Evolutionary conservation across 2,888 invertebrate species (phyloP).

Genomic region (Hydraecia micacea): DNA sequence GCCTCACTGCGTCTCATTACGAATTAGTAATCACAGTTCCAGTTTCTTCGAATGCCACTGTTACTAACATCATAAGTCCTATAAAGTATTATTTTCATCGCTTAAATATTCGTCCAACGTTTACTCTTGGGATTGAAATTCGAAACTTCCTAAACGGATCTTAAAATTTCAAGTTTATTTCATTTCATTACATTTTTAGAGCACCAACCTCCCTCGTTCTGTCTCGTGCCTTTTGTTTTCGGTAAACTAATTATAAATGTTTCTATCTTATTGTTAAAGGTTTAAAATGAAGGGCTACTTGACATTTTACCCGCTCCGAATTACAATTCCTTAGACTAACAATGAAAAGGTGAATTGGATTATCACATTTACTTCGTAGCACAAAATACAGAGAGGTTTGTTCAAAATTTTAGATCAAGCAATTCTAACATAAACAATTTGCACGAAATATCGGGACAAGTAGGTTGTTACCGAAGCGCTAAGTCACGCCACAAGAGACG

Average conservation of each 20-base stretch:
- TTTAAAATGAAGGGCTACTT: constrained; percentile 50
- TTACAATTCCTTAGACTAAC: constrained; percentile 46
- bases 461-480: constrained; percentile 54
- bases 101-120: constrained; percentile 34
- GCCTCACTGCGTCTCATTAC: constrained; percentile 50
- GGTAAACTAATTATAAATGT: constrained; percentile 54
- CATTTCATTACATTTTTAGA: constrained; percentile 61
- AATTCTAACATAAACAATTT: constrained; percentile 38
- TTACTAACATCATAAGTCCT: constrained; percentile 49
- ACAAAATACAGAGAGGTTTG: constrained; percentile 19
- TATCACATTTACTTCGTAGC: constrained; percentile 31
- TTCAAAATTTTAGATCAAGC: constrained; percentile 17
- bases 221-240: constrained; percentile 46
- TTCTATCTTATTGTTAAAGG: constrained; percentile 45
- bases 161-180: constrained; percentile 64
- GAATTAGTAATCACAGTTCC: constrained; percentile 55
- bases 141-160: constrained; percentile 61
- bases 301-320: constrained; percentile 35
- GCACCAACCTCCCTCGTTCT: constrained; percentile 11
- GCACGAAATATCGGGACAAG: constrained; percentile 41
- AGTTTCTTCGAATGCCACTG: constrained; percentile 35
- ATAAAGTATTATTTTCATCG: constrained; percentile 62
- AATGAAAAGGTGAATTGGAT: constrained; percentile 49
- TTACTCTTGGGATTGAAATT: constrained; percentile 61
- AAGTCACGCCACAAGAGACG: constrained; percentile 58